These are phyloP conservation scores for Pituophis catenifer DNA, from an alignment of 2,113 vertebrate genomes.

Conservation along the genomic window DNA sequence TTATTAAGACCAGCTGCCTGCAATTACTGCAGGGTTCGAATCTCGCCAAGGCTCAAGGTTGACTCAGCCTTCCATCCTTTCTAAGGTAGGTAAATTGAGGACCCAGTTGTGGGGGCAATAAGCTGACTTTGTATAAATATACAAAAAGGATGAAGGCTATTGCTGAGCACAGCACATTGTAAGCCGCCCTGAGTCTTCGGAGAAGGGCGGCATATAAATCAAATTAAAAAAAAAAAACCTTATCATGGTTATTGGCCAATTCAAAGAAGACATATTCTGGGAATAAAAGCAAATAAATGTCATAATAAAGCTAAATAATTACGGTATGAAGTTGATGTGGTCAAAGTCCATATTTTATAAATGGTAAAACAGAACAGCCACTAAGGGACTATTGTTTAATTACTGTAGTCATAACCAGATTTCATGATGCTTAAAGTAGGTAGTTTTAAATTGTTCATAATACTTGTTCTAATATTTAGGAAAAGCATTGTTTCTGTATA, in stretches of 20 bases:
- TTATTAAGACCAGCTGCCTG: too few species aligned
- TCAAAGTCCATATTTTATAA: neutral
- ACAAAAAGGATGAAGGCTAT: too few species aligned
- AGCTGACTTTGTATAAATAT: too few species aligned
- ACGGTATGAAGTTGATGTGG: neutral
- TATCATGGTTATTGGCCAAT: neutral
- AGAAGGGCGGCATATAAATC: too few species aligned
- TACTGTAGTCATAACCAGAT: neutral
- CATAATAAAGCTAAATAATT: neutral
- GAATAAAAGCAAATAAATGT: neutral
- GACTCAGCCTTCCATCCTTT: too few species aligned
- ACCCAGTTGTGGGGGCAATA: too few species aligned
- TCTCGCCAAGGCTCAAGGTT: too few species aligned
- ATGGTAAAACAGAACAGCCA: neutral
- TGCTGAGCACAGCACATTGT: too few species aligned
- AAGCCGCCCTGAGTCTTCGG: too few species aligned
- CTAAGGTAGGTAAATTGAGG: too few species aligned
- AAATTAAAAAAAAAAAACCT: too few species aligned
- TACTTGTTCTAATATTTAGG: neutral
- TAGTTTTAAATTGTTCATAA: neutral
- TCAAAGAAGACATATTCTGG: neutral
- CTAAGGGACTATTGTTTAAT: neutral
- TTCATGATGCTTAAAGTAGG: neutral
- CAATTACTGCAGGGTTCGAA: too few species aligned
- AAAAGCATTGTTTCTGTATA: neutral